Evolutionary conservation across 2,888 invertebrate genomes (phyloP), one percentile per base, ranked within the genome.

Genomic region (Agrotis exclamationis): DNA sequence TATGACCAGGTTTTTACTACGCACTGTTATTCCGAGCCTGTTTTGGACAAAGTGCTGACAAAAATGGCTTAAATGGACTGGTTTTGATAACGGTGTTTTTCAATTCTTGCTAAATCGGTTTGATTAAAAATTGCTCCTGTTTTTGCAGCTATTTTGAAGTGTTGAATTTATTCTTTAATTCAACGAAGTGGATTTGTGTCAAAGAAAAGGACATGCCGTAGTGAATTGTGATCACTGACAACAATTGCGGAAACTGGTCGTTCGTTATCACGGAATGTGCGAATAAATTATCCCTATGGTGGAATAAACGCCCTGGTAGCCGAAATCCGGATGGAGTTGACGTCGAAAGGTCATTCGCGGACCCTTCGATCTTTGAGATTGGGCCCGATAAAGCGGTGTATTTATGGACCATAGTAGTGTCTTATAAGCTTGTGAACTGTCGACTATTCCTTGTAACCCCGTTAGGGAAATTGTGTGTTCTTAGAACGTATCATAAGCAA

Each of bases 271-370:
- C 59, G 70, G 79, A 85, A 86, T 83, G 85, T 76, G 81, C 63
- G 70, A 83, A 87, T 90, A 89, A 88, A 89, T 90, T 87, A 87
- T 86, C 79, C 85, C 85, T 87, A 88, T 79, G 85, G 82, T 80
- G 81, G 70, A 70, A 74, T 78, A 76, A 83, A 80, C 70, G 77
- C 66, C 66, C 64, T 74, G 79, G 80, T 80, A 82, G 79, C 58
- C 70, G 69, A 76, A 70, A 75, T 74, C 70, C 86, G 87, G 87
- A 89, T 83, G 82, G 73, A 77, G 74, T 64, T 65, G 77, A 71
- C 84, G 81, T 86, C 85, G 80, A 88, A 88, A 86, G 85, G 84
- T 85, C 85, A 86, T 84, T 85, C 82, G 63, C 48, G 71, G 75
- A 79, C 63, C 82, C 64, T 82, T 66, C 70, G 70, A 74, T 76